These are phyloP conservation scores for Anarsia innoxiella DNA, from an alignment of 2,888 invertebrate species.

Conservation along the genomic window DNA sequence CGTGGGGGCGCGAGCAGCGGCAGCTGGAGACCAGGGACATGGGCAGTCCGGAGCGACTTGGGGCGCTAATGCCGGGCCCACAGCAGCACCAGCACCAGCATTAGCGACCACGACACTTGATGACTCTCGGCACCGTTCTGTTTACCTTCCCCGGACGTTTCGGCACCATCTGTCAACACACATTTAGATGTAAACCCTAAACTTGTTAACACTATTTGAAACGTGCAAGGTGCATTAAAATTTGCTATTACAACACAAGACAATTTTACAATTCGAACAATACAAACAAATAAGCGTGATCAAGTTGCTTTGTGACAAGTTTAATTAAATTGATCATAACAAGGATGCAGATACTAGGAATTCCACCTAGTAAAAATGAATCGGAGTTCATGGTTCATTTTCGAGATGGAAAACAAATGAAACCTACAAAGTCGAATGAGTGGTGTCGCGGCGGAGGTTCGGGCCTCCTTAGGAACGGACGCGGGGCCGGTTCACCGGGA, in stretches of 20 bases:
- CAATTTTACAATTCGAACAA: neutral
- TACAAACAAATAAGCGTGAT: no score
- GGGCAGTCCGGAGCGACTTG: neutral
- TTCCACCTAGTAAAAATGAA: conserved; percentile 5
- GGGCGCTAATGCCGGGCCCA: conserved; percentile 13
- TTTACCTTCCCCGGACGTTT: conserved; percentile 28
- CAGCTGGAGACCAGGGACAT: no score
- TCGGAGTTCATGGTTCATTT: conserved; percentile 28
- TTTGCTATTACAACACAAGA: conserved; percentile 1
- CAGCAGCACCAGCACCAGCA: conserved; percentile 18
- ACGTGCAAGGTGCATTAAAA: conserved; percentile 5
- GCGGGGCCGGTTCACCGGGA: conserved; percentile 52
- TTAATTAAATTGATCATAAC: no score
- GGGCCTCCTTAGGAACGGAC: conserved; percentile 52
- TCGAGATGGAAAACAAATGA: conserved; percentile 48
- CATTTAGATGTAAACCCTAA: neutral
- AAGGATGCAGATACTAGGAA: neutral
- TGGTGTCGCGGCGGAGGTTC: conserved; percentile 65
- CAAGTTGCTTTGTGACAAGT: no score
- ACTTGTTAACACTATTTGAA: conserved; percentile 18
- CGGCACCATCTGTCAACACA: conserved; percentile 33
- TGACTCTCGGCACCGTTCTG: conserved; percentile 10
- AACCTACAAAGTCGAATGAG: conserved; percentile 67
- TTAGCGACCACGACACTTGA: conserved; percentile 8
- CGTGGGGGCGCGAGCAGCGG: conserved; percentile 8